Percentiles rank a stretch among this genome's conserved stretches.
phyloP scores from a whole-genome alignment of 2,888 invertebrate species.

The Pecten maximus region DNA sequence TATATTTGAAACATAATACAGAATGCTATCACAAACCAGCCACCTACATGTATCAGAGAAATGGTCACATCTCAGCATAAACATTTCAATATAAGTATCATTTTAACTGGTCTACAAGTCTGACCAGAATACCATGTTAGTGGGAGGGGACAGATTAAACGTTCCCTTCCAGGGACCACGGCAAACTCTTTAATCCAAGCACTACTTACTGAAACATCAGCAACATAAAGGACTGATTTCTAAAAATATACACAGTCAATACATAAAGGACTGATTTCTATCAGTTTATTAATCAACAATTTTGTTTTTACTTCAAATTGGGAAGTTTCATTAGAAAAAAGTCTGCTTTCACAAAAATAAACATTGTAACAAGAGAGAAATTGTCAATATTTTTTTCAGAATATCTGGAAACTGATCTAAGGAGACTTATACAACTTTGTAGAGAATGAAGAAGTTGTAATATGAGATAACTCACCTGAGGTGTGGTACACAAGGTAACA shows the following conservation, averaged over 20 bases:
- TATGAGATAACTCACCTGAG: constrained; percentile 45
- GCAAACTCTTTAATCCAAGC: constrained; percentile 21
- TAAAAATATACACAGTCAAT: not conserved
- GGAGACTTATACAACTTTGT: too few relatives aligned
- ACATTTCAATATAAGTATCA: not conserved
- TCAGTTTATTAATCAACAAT: not conserved
- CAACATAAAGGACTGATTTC: not conserved
- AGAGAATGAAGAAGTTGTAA: not conserved
- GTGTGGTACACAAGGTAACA: constrained; percentile 62
- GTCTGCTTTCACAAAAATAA: too few relatives aligned
- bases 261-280: not conserved
- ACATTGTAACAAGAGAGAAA: too few relatives aligned
- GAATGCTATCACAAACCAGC: too few relatives aligned
- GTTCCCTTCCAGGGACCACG: not conserved
- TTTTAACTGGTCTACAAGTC: not conserved
- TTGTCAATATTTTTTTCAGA: too few relatives aligned
- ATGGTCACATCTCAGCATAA: not conserved
- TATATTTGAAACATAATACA: too few relatives aligned
- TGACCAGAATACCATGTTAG: not conserved
- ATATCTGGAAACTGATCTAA: too few relatives aligned
- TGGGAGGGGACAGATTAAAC: not conserved
- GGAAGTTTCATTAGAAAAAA: too few relatives aligned
- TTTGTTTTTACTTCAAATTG: not conserved
- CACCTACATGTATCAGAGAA: not conserved
- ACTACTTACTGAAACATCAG: not conserved